These are phyloP conservation scores for Temnothorax nylanderi DNA, from an alignment of 1,140 invertebrate species.

Conservation along the genomic window DNA sequence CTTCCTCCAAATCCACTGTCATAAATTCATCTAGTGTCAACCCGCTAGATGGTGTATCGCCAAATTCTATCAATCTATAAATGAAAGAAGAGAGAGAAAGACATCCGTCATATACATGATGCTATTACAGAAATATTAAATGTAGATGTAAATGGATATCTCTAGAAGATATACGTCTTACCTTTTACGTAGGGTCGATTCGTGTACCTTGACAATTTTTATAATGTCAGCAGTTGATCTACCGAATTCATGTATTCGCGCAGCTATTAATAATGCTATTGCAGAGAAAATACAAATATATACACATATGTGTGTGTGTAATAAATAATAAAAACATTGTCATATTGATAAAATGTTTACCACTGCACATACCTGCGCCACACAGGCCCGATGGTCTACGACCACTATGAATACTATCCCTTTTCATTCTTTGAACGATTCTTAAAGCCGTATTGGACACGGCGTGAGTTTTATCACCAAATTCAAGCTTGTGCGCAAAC, in stretches of 20 bases:
- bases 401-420: constrained; percentile 98
- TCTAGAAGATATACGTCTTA: constrained; percentile 74
- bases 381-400: constrained; percentile 98
- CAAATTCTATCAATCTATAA: constrained; percentile 96
- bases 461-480: constrained; percentile 96
- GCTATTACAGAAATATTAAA: background rate
- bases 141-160: background rate
- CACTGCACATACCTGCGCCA: constrained; percentile 90
- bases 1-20: constrained; percentile 98
- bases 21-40: constrained; percentile 98
- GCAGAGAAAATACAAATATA: background rate
- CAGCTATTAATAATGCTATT: constrained; percentile 96
- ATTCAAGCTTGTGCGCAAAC: constrained; percentile 97
- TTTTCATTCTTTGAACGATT: constrained; percentile 98
- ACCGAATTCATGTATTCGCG: constrained; percentile 96
- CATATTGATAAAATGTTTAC: constrained; percentile 78
- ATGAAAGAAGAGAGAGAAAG: background rate
- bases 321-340: background rate
- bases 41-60: constrained; percentile 93
- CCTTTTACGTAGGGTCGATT: constrained; percentile 96
- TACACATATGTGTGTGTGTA: background rate
- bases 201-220: constrained; percentile 98
- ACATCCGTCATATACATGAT: background rate
- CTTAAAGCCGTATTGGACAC: constrained; percentile 98
- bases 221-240: constrained; percentile 96